Evolutionary conservation across 2,797 vertebrate species (phyloP).

Genomic region (Fistularia commersonii): DNA sequence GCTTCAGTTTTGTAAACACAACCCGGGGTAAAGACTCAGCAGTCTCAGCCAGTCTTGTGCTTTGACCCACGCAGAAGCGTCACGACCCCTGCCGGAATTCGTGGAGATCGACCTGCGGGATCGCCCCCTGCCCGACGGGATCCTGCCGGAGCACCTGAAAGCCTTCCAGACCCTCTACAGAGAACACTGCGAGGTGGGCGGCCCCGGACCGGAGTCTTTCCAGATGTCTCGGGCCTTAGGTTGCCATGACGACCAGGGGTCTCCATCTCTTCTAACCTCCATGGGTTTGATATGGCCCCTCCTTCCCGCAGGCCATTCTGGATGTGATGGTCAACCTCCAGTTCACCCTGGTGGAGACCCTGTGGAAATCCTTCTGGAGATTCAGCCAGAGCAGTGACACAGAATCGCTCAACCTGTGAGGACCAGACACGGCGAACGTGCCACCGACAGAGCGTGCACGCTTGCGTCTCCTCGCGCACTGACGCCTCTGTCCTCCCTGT

Average conservation of each 20-base stretch:
- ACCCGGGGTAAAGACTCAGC: too few species aligned
- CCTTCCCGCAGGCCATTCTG: conserved; percentile 79
- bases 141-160: conserved; percentile 80
- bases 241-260: too few species aligned
- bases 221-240: too few species aligned
- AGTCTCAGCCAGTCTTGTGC: too few species aligned
- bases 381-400: conserved; percentile 80
- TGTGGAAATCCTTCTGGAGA: conserved; percentile 96
- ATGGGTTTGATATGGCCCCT: too few species aligned
- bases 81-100: conserved; percentile 83
- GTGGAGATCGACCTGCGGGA: conserved; percentile 81
- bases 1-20: too few species aligned
- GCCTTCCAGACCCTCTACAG: conserved; percentile 88
- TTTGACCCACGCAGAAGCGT: conserved; percentile 71
- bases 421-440: conserved; percentile 6
- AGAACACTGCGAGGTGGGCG: conserved; percentile 89
- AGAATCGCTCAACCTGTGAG: conserved; percentile 79
- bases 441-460: too few species aligned
- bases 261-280: too few species aligned
- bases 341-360: conserved; percentile 89
- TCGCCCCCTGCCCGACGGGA: conserved; percentile 79
- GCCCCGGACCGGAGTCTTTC: too few species aligned
- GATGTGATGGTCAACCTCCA: conserved; percentile 94
- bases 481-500: too few species aligned
- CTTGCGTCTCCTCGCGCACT: too few species aligned